Percentiles rank a stretch among this genome's conserved stretches.
Evolutionary conservation across 2,888 invertebrate genomes (phyloP).

Genomic region (Noctua janthe): DNA sequence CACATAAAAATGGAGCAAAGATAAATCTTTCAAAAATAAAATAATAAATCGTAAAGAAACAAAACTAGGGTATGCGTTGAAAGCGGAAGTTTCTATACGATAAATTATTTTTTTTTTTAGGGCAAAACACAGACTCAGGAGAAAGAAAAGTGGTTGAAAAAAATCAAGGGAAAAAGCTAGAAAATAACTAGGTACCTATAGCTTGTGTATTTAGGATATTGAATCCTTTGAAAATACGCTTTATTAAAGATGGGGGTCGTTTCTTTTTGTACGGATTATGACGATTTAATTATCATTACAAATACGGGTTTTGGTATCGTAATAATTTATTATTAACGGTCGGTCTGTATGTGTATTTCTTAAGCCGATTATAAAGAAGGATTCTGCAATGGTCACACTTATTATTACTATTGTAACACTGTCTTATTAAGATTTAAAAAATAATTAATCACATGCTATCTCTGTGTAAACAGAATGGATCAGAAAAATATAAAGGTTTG

Average conservation of each 20-base stretch:
- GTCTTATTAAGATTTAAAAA: background rate
- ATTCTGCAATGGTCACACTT: background rate
- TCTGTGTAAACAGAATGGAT: background rate
- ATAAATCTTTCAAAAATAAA: conserved; percentile 10
- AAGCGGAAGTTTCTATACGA: background rate
- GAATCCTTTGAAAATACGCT: conserved; percentile 79
- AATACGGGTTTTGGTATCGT: conserved; percentile 60
- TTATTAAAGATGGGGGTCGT: conserved; percentile 71
- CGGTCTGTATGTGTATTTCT: conserved; percentile 33
- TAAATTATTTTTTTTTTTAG: background rate
- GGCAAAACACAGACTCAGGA: background rate
- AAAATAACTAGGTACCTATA: conserved; percentile 55
- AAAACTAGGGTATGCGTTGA: background rate
- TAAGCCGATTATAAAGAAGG: background rate
- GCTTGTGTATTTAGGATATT: conserved; percentile 64
- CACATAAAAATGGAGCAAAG: conserved; percentile 18
- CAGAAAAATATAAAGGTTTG: background rate
- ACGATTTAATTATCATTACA: conserved; percentile 57
- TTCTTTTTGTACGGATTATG: conserved; percentile 76
- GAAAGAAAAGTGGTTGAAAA: background rate
- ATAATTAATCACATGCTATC: background rate
- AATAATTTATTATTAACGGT: conserved; percentile 55
- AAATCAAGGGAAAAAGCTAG: conserved; percentile 39
- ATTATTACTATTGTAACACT: background rate
- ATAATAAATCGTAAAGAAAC: conserved; percentile 12